Conservation (phyloP, 2,113 vertebrate genomes). For the Nyctereutes procyonoides region DNA sequence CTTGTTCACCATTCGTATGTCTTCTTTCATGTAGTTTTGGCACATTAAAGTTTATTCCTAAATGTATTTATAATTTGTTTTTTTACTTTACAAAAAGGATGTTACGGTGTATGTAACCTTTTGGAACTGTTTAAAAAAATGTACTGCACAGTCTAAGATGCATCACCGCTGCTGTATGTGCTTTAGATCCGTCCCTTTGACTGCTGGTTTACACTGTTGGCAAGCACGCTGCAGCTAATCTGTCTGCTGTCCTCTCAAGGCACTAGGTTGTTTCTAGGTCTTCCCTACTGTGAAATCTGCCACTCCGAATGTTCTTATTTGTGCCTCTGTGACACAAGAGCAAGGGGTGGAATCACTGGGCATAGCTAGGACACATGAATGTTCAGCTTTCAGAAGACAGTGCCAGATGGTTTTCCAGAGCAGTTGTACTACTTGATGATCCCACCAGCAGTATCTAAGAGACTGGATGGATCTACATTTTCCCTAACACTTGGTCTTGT, state of each 20-base stretch:
- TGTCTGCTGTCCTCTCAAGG: background rate
- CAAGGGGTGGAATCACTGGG: background rate
- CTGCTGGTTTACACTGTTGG: background rate
- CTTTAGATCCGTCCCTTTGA: background rate
- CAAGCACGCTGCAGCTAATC: background rate
- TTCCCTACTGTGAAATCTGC: background rate
- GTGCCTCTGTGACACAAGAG: background rate
- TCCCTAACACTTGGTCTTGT: background rate
- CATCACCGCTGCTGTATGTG: background rate
- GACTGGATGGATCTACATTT: background rate
- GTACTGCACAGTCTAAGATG: background rate
- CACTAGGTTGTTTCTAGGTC: background rate
- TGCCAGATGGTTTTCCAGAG: background rate
- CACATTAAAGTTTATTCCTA: background rate
- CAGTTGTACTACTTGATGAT: background rate
- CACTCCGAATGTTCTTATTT: background rate
- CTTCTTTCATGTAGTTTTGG: background rate
- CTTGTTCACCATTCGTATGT: background rate
- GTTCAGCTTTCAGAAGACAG: background rate
- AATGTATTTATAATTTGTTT: background rate
- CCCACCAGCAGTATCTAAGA: background rate
- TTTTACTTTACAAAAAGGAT: background rate
- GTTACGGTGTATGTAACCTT: background rate
- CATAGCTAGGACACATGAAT: background rate
- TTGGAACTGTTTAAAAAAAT: too few species aligned